Percentiles rank a stretch among this genome's conserved stretches.
Evolutionary conservation across 2,113 vertebrate species (phyloP).

Genomic region (Corythornis vintsioides): DNA sequence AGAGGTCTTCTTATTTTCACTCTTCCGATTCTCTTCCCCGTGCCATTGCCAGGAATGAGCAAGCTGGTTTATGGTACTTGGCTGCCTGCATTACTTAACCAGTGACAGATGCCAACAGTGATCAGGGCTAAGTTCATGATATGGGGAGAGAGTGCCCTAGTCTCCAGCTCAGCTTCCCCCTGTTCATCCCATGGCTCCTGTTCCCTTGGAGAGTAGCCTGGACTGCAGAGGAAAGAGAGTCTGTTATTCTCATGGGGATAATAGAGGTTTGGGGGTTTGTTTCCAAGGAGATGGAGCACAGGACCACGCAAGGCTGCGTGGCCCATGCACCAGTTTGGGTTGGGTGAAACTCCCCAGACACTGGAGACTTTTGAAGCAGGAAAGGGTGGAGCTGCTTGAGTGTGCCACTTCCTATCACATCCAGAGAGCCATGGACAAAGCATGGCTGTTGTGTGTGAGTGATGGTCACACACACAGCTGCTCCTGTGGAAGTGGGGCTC

Average conservation of each 20-base stretch:
- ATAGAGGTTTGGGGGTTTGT: not conserved
- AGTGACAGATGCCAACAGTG: not conserved
- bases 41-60: not conserved
- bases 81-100: not conserved
- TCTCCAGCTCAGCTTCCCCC: not conserved
- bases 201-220: not conserved
- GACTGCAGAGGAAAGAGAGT: not conserved
- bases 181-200: not conserved
- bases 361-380: not conserved
- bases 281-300: not conserved
- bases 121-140: not conserved
- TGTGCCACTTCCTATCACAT: not conserved
- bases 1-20: not conserved
- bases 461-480: fast-evolving
- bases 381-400: not conserved
- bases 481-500: not conserved
- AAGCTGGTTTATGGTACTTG: not conserved
- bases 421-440: not conserved
- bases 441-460: fast-evolving
- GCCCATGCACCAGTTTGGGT: not conserved
- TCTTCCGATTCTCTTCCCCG: too few species aligned
- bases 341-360: not conserved
- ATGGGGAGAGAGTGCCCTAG: not conserved
- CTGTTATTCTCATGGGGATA: not conserved
- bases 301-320: not conserved